A percentile compares a stretch with the other conserved stretches of the same genome.
These are phyloP conservation scores for Sphaerophoria taeniata DNA, from an alignment of 2,888 invertebrate species.

Conservation along the genomic window DNA sequence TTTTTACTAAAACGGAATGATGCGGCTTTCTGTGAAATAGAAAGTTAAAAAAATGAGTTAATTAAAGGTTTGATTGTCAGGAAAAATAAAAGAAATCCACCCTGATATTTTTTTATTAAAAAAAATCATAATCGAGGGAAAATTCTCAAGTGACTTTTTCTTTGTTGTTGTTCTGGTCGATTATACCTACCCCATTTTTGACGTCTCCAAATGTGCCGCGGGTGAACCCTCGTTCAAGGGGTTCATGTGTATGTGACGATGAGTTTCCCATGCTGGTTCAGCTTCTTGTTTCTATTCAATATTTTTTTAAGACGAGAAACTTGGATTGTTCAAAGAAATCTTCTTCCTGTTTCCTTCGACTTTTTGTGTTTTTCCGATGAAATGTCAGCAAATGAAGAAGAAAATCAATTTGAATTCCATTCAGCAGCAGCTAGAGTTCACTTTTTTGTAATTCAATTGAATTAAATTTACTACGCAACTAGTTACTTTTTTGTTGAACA, in stretches of 20 bases:
- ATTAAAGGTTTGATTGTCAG: constrained; percentile 47
- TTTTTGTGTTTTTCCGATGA: background rate
- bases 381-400: constrained; percentile 50
- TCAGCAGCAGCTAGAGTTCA: constrained; percentile 41
- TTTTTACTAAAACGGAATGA: constrained; percentile 85
- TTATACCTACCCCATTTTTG: constrained; percentile 83
- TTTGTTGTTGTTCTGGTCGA: background rate
- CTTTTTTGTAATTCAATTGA: constrained; percentile 27
- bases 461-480: constrained; percentile 50
- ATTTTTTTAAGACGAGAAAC: constrained; percentile 1
- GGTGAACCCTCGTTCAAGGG: constrained; percentile 87
- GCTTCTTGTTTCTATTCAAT: background rate
- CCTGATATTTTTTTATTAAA: constrained; percentile 4
- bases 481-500: constrained; percentile 35
- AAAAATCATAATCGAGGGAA: constrained; percentile 75
- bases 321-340: constrained; percentile 1
- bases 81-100: constrained; percentile 22
- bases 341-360: background rate
- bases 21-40: constrained; percentile 84
- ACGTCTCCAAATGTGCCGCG: constrained; percentile 83
- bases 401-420: constrained; percentile 65
- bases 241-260: constrained; percentile 92
- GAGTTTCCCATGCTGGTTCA: constrained; percentile 89
- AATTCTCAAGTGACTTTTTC: constrained; percentile 77
- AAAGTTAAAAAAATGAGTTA: constrained; percentile 38